These are phyloP conservation scores for Ictidomys tridecemlineatus DNA, from an alignment of 2,113 vertebrate genomes.

Conservation along the genomic window DNA sequence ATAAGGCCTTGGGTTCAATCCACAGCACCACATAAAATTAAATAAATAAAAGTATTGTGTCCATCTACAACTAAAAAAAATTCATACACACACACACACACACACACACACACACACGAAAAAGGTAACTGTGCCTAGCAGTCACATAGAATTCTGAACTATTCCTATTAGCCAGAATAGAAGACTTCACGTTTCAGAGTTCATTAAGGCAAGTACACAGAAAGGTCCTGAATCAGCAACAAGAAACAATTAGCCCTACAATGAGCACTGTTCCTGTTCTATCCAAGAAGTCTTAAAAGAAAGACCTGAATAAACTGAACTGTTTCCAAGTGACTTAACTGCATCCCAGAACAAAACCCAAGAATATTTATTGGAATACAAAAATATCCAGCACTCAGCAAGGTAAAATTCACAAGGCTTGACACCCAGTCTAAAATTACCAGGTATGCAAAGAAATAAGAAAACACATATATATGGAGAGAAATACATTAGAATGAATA, in stretches of 20 bases:
- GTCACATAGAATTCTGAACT: background rate
- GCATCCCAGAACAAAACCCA: constrained; percentile 2
- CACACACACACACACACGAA: too few species aligned
- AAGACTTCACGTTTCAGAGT: constrained; percentile 11
- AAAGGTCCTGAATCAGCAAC: background rate
- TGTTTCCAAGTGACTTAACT: constrained; percentile 1
- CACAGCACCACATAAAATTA: too few species aligned
- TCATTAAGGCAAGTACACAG: constrained; percentile 15
- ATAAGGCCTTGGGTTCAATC: too few species aligned
- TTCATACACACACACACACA: too few species aligned
- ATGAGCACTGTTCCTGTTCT: background rate
- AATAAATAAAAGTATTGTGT: too few species aligned
- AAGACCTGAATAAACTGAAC: constrained; percentile 42
- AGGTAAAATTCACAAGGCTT: constrained; percentile 15
- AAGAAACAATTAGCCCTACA: background rate
- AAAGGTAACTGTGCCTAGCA: background rate
- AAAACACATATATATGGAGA: background rate
- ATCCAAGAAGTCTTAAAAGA: constrained; percentile 1
- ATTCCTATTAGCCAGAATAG: background rate
- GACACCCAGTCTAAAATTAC: background rate
- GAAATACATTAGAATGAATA: background rate
- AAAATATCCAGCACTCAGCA: constrained; percentile 34
- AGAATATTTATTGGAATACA: constrained; percentile 16
- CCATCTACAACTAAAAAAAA: too few species aligned
- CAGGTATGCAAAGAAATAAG: background rate